Conservation (phyloP, 2,888 invertebrate species). For the Poecilobothrus nobilitatus region DNA sequence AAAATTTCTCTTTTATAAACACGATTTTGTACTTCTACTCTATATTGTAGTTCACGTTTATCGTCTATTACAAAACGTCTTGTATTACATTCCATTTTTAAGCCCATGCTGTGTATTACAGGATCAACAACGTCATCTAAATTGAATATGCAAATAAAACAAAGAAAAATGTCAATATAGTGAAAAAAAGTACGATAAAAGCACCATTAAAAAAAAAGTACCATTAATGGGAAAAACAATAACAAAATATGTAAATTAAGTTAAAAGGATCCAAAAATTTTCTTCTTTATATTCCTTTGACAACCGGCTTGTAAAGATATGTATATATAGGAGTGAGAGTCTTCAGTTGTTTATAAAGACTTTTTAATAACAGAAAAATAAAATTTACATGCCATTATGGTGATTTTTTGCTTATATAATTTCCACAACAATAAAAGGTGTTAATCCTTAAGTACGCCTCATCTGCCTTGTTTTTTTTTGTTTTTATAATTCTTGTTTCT, state of each 20-base stretch:
- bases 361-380: slow-evolving; percentile 4
- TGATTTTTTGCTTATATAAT: background rate
- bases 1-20: slow-evolving; percentile 78
- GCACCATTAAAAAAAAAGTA: slow-evolving; percentile 7
- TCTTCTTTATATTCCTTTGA: slow-evolving; percentile 11
- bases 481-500: background rate
- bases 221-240: slow-evolving; percentile 14
- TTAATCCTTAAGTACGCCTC: background rate
- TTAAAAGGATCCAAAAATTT: background rate
- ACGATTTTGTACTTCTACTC: slow-evolving; percentile 85
- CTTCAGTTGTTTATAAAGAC: background rate
- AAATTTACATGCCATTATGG: slow-evolving; percentile 6
- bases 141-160: slow-evolving; percentile 8
- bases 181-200: background rate
- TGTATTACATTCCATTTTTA: slow-evolving; percentile 82
- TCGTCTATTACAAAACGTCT: slow-evolving; percentile 77
- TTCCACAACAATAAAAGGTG: slow-evolving; percentile 6
- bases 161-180: slow-evolving; percentile 7
- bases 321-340: background rate
- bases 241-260: slow-evolving; percentile 10
- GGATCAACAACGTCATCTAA: slow-evolving; percentile 63
- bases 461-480: background rate
- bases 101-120: slow-evolving; percentile 78
- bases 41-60: slow-evolving; percentile 68
- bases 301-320: slow-evolving; percentile 9